Evolutionary conservation across 1,140 invertebrate species (phyloP), one percentile per base, ranked within the genome.

Genomic region (Maniola jurtina): DNA sequence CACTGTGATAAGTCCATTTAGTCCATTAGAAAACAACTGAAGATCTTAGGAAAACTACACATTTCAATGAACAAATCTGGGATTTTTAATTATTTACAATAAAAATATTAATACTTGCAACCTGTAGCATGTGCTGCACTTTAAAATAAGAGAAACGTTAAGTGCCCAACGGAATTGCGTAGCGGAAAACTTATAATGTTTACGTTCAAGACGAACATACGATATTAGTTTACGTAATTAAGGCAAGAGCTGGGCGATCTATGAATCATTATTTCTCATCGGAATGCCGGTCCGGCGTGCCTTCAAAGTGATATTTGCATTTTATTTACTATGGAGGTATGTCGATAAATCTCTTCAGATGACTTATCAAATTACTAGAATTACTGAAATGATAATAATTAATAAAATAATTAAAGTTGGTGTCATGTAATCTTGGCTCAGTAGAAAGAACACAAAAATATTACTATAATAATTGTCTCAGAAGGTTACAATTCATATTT

Each of bases 171-270:
- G 75, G 70, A 73, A 71, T 61, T 63, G 67, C 65, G 69, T 69
- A 73, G 62, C 67, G 72, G 72, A 68, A 70, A 71, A 73, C 64
- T 70, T 68, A 50, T 57, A 57, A 55, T 71, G 68, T 73, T 76
- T 71, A 72, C 54, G 60, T 62, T 73, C 61, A 70, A 67, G 34
- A 61, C 60, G 68, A 71, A 71, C 70, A 58, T 74, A 64, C 68
- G 69, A 68, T 66, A 65, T 63, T 25, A 38, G 68, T 76, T 73
- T 71, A 70, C 71, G 72, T 71, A 74, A 76, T 71, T 73, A 66
- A 66, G 54, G 62, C 64, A 68, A 35, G 48, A 52, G 52, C 62
- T 62, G 59, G 59, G 58, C 64, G 54, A 68, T 68, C 36, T 62
- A 68, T 76, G 71, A 76, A 54, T 71, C 69, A 76, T 76, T 25